Evolutionary conservation across 2,888 invertebrate species (phyloP), one percentile per base, ranked within the genome.

Genomic region (Galeruca laticollis): DNA sequence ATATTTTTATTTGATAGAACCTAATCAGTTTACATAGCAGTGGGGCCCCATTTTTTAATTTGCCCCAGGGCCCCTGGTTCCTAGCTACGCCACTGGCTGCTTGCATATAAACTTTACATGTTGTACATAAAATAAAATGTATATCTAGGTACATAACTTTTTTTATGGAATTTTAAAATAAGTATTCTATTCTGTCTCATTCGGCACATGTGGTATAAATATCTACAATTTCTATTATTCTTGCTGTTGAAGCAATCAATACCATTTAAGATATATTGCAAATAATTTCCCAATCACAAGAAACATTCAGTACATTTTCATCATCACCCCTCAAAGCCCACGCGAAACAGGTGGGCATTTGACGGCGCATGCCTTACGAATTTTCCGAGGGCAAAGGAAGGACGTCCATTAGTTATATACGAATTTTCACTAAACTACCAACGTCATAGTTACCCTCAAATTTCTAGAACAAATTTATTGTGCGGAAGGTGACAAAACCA

Each of bases 341-440:
- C 54, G n/a, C 31, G 31, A 47, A 71, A 71, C 71, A 71, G 71
- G 71, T 66, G 69, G 71, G 60, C 60, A 60, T 47, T 52, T 56
- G 37, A 26, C 40, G 31, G 60, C 76, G 72, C 73, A 76, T 76
- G 76, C 70, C 70, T 11, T 40, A 18, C 43, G 43, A 35, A 60
- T 60, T 31, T 61, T 65, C 64, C 62, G 70, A 75, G 77, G 77
- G 64, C 75, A 70, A 47, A 60, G 52, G 66, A 72, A 77, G 71
- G 71, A 56, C 73, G 63, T 69, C 56, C 65, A 59, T 65, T 49
- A 62, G 52, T 60, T 54, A 40, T n/a, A 11, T 54, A 40, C 11
- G 35, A 57, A 33, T 35, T 57, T 57, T 35, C 56, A 35, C 2
- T 57, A 18, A 21, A 33, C 6, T 31, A 26, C 18, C 52, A 35